phyloP scores from a whole-genome alignment of 2,113 vertebrate genomes.

The Myiagra hebetior region DNA sequence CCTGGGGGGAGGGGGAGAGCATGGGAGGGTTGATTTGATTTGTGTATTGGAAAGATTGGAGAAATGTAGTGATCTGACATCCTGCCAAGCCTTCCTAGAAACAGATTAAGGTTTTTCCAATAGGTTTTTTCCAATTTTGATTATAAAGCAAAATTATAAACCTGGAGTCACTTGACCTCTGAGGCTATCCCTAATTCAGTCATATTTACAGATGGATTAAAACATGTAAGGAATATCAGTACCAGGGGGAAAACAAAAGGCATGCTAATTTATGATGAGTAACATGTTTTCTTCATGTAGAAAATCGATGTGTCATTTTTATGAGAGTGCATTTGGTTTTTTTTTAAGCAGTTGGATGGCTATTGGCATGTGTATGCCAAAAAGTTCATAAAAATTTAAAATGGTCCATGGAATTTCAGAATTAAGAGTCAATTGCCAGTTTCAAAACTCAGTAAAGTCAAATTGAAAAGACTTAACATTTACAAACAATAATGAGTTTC shows the following conservation, averaged over 20 bases:
- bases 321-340: neutral
- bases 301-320: neutral
- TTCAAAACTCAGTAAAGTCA: neutral
- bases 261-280: neutral
- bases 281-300: neutral
- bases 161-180: neutral
- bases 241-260: fast-evolving
- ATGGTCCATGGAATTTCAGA: neutral
- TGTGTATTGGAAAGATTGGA: neutral
- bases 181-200: neutral
- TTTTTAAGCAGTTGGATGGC: neutral
- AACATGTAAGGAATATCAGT: neutral
- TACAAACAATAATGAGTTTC: neutral
- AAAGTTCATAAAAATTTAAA: neutral
- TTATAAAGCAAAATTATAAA: neutral
- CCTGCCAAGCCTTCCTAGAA: neutral
- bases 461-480: neutral
- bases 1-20: neutral
- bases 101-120: neutral
- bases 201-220: neutral
- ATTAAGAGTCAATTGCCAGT: neutral
- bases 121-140: neutral
- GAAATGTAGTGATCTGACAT: neutral
- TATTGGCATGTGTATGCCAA: neutral
- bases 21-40: neutral